Evolutionary conservation across 2,888 invertebrate species (phyloP), one percentile per base, ranked within the genome.

Genomic region (Rotaria magnacalcarata): DNA sequence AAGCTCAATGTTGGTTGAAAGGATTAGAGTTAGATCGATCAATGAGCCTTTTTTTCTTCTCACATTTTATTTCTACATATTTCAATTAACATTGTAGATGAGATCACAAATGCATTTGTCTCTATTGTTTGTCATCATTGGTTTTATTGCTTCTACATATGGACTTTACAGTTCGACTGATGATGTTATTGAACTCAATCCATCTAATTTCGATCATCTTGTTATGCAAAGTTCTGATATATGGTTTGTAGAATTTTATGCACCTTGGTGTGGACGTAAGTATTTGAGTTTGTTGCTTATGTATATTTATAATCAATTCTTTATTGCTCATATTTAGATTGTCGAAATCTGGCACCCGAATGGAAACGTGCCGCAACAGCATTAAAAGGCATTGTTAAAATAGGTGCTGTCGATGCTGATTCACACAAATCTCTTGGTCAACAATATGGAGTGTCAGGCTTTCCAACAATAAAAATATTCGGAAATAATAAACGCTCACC

Each of bases 181-280:
- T 58, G 87, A 87, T 54, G 98, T 99, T 41, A 92, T 99, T 88
- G 96, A 96, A 89, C 92, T 99, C 88, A 99, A 98, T 0, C 98
- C 99, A 91, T 93, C 94, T 88, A 99, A 99, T 93, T 99, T 99
- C 91, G 95, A 96, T 88, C 80, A 84, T 7, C 54, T 80, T 24
- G 85, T 87, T 10, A 21, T 60, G 14, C 54, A 50, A 58, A 85
- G 85, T 56, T 94, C 95, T 90, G 85, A 85, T 19, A 21, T 87
- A 19, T 98, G 97, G 97, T 92, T 99, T 88, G 96, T 99, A 3
- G 97, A 98, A 92, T 99, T 99, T 93, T 98, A 94, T 91, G 98
- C 98, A 10, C 93, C 93, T 10, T 93, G 93, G 93, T 96, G 96
- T 95, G 91, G 90, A n/a, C 87, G 80, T 80, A 80, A 14, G 80